Percentiles rank a stretch among this genome's conserved stretches.
phyloP scores from a whole-genome alignment of 2,113 vertebrate genomes.

The Proteles cristata region DNA sequence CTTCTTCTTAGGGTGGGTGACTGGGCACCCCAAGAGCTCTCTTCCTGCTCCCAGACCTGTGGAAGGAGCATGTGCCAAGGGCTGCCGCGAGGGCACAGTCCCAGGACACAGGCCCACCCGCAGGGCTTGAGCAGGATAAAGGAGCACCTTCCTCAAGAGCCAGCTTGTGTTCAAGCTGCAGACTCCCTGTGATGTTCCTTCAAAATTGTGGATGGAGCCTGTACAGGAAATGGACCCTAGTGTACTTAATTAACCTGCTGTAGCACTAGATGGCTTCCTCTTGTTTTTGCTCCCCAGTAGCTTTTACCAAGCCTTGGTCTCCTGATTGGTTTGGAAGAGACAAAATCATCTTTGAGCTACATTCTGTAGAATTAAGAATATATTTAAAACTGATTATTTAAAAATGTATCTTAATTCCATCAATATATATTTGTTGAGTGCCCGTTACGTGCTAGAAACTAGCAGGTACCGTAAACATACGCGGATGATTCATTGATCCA shows the following conservation, averaged over 20 bases:
- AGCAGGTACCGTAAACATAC: neutral
- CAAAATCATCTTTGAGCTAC: neutral
- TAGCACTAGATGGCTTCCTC: neutral
- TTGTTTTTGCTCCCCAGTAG: neutral
- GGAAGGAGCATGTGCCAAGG: neutral
- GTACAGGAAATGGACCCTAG: neutral
- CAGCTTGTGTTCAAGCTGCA: neutral
- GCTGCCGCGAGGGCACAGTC: too few relatives aligned
- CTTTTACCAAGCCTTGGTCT: slow-evolving; percentile 1
- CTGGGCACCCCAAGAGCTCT: neutral
- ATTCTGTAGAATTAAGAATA: neutral
- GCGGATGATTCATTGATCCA: neutral
- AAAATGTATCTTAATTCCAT: neutral
- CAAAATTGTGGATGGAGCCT: neutral
- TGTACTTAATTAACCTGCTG: neutral
- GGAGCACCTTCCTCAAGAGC: neutral
- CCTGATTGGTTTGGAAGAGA: neutral
- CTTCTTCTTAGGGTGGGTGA: neutral
- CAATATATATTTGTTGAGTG: neutral
- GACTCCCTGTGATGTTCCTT: neutral
- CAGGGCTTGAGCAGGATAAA: neutral
- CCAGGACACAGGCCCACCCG: neutral
- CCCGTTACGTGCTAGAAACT: neutral
- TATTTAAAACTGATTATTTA: slow-evolving; percentile 36
- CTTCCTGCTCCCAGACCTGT: neutral